Evolutionary conservation across 2,113 vertebrate genomes (phyloP), one percentile per base, ranked within the genome.

Genomic region (Myocastor coypus): DNA sequence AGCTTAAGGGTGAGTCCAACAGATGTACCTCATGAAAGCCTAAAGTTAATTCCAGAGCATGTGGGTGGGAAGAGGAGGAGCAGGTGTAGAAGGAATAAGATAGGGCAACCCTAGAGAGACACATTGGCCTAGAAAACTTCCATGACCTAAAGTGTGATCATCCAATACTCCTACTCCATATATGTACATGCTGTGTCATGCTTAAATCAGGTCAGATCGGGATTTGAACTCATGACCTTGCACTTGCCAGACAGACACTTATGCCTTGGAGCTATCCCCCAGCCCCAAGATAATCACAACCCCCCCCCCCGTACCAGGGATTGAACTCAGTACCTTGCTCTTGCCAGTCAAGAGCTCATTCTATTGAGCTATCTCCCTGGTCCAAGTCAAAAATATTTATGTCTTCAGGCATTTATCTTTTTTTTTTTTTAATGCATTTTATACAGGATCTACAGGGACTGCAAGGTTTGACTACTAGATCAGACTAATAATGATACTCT

Each of bases 11-110:
- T 63, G 14, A 88, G 40, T 85, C 64, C 69, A 81, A 83, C 1
- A 89, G 55, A 80, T 52, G 24, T 91, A 78, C 24, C 40, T 22
- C 95, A 10, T 52, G 64, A 57, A 82, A 96, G 71, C 17, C 34
- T 78, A 75, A 92, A 77, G 59, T 7, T 77, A 95, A 85, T 91
- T 97, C 78, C 24, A 82, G 24, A 78, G 55, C 22, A 4, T 64
- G 12, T 80, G 50, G 30, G 52, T 42, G 14, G 7, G 19, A 13
- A 20, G 28, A 0, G 11, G 52, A 71, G 2, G n/a, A 26, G 2
- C 9, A 46, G 20, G 10, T 17, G 42, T 75, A 66, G 16, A 94
- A 68, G 9, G 14, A 11, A 2, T 57, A 55, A 34, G 20, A 57
- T 55, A 61, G 69, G 59, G 32, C n/a, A 69, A 42, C 12, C 40